Evolutionary conservation across 1,140 invertebrate species (phyloP).

Genomic region (Drosophila ercepeae): DNA sequence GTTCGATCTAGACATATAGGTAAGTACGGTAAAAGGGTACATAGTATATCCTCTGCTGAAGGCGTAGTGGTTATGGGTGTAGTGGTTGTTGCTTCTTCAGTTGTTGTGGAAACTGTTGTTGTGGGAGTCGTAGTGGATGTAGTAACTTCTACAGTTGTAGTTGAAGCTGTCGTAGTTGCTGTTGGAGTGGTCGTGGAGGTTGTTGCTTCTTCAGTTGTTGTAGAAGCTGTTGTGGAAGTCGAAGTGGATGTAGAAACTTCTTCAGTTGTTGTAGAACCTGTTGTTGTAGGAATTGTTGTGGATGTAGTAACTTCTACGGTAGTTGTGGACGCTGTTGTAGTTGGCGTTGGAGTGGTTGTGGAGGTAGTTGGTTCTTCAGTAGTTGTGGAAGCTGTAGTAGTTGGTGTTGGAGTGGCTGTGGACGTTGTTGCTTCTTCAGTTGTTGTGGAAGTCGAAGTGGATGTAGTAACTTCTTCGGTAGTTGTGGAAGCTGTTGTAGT

Average conservation of each 20-base stretch:
- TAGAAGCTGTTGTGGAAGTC: neutral
- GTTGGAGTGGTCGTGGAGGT: neutral
- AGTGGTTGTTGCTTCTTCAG: neutral
- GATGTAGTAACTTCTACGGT: neutral
- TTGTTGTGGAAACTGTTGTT: neutral
- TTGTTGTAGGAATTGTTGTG: neutral
- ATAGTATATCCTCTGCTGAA: neutral
- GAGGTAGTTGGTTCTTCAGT: neutral
- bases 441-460: neutral
- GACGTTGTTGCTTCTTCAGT: neutral
- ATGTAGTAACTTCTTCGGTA: neutral
- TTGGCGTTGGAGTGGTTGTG: neutral
- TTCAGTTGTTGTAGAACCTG: no score
- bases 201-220: neutral
- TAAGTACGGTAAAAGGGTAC: no score
- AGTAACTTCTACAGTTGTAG: neutral
- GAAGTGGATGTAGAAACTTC: neutral
- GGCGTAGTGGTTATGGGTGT: neutral
- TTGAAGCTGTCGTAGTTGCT: neutral
- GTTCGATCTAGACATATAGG: no score
- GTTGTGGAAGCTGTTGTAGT: neutral
- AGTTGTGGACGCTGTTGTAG: neutral
- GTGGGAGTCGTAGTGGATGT: neutral
- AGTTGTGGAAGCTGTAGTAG: neutral
- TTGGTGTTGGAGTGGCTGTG: neutral